Conservation (phyloP, 2,797 vertebrate genomes). For the Coregonus ussuriensis region DNA sequence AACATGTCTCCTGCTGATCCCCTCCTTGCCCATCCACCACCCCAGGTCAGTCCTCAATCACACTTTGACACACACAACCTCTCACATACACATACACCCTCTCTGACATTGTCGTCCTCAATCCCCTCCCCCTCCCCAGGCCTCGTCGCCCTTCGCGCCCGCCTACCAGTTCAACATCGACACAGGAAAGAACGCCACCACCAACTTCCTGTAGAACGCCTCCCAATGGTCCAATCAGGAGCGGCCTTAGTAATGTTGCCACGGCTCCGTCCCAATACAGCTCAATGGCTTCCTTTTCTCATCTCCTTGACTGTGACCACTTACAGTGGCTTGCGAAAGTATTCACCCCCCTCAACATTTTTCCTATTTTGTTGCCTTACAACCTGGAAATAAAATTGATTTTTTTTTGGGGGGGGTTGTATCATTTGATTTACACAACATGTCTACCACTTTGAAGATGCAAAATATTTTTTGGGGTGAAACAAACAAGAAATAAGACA, state of each 20-base stretch:
- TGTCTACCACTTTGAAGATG: no score
- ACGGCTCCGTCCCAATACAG: no score
- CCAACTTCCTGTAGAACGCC: conserved; percentile 66
- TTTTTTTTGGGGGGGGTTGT: no score
- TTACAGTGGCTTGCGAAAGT: no score
- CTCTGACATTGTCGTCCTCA: neutral
- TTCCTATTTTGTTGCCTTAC: no score
- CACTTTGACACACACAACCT: conserved; percentile 33
- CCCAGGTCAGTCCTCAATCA: neutral
- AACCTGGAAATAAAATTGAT: no score
- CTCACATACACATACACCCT: neutral
- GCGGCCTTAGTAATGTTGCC: neutral
- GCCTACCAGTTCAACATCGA: conserved; percentile 52
- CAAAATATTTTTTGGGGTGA: no score
- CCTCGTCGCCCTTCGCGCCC: conserved; percentile 8
- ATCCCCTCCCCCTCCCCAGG: conserved; percentile 1
- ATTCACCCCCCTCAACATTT: no score
- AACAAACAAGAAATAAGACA: no score
- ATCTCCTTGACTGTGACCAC: no score
- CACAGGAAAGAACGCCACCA: conserved; percentile 25
- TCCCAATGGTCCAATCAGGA: neutral
- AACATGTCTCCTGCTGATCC: conserved; percentile 46
- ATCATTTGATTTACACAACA: no score
- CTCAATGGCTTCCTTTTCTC: no score
- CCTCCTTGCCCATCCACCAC: conserved; percentile 35